Conservation (phyloP, 53 echinoderm and acorn worm genomes). For the Holothuria scabra region DNA sequence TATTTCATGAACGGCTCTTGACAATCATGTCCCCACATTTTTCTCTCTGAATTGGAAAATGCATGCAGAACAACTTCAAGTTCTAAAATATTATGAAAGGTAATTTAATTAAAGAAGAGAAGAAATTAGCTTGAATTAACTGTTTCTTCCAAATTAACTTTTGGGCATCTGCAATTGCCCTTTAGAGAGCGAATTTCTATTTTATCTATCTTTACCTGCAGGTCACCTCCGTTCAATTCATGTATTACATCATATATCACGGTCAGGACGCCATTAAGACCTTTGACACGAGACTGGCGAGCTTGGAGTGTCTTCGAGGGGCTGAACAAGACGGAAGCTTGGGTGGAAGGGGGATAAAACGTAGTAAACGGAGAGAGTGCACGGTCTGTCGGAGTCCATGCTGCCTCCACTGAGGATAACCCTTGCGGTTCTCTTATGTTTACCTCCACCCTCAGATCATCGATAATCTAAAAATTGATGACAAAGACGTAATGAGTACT, state of each 20-base stretch:
- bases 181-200: not conserved
- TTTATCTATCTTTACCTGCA: slow-evolving; percentile 63
- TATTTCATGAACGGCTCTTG: too few species aligned
- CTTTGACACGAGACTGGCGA: slow-evolving; percentile 31
- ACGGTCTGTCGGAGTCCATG: slow-evolving; percentile 50
- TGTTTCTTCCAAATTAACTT: too few species aligned
- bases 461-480: slow-evolving; percentile 53
- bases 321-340: slow-evolving; percentile 59
- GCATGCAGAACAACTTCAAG: too few species aligned
- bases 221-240: slow-evolving; percentile 74
- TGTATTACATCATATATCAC: slow-evolving; percentile 88
- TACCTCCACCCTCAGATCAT: slow-evolving; percentile 62
- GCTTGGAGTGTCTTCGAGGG: slow-evolving; percentile 58
- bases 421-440: slow-evolving; percentile 85
- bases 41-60: too few species aligned
- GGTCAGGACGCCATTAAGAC: slow-evolving; percentile 77
- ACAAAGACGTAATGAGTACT: too few species aligned
- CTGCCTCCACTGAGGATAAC: slow-evolving; percentile 60
- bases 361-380: slow-evolving; percentile 1
- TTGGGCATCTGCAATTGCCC: too few species aligned
- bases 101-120: too few species aligned
- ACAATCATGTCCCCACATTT: too few species aligned
- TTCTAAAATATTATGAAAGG: too few species aligned
- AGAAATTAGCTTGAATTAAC: too few species aligned
- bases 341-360: slow-evolving; percentile 26